Evolutionary conservation across 2,888 invertebrate genomes (phyloP), one percentile per base, ranked within the genome.

Genomic region (Dryobotodes eremita): DNA sequence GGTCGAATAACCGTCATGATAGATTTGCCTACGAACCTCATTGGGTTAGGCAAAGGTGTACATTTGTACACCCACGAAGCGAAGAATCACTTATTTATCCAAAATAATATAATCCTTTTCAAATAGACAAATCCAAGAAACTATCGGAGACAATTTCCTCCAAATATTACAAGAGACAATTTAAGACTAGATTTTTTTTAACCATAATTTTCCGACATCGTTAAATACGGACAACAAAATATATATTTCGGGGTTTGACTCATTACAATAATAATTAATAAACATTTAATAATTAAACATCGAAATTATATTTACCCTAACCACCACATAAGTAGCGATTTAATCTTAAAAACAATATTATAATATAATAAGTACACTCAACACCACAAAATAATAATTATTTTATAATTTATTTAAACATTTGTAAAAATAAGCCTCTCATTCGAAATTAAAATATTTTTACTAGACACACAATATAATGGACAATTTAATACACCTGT

Each of bases 201-300:
- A 50, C 7, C 61, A 46, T 53, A 36, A 2, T 61, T 53, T 71
- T 84, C 55, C 57, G 55, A 66, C 42, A 17, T 71, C 26, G 13
- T 46, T 66, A 71, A 55, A 79, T 48, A 84, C 55, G 17, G 23
- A 26, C 69, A 71, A 72, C 57, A 71, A 48, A 66, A 76, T 72
- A 62, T 62, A 59, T 61, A 11, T 53, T 70, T 55, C 42, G 76
- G 75, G 87, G 78, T 76, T 81, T 77, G 48, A 77, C 71, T 74
- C 73, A 76, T 68, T 81, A 75, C 59, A 77, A 69, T 76, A 82
- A 75, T 80, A 66, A 73, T 48, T 57, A 69, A 79, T 86, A 82
- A 82, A 87, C 72, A 82, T 84, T 87, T 87, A 26, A 83, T 46
- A 78, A 81, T 83, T 71, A 86, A 86, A 87, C 80, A 86, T 83